phyloP scores from a whole-genome alignment of 2,888 invertebrate genomes.

The Drosophila nr. perissopoda region DNA sequence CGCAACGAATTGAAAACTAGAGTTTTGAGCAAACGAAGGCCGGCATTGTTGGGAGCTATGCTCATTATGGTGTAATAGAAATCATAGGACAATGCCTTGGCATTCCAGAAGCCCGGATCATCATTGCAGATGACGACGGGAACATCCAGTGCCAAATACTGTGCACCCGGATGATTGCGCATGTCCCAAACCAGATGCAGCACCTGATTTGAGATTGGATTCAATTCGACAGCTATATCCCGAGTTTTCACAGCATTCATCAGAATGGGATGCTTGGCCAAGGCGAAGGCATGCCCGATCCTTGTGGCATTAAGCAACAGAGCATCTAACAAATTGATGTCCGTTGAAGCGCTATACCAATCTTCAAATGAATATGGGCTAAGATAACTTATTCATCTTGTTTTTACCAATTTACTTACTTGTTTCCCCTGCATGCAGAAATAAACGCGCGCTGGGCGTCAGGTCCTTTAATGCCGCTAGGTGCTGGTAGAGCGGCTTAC shows the following conservation, averaged over 20 bases:
- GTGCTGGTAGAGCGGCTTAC: conserved; percentile 85
- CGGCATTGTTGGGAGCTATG: conserved; percentile 87
- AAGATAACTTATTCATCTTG: background rate
- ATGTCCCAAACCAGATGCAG: conserved; percentile 87
- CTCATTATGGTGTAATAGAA: conserved; percentile 89
- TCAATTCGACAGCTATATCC: conserved; percentile 83
- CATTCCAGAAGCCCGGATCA: conserved; percentile 88
- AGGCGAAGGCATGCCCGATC: conserved; percentile 84
- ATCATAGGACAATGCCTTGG: conserved; percentile 88
- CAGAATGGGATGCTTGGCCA: conserved; percentile 84
- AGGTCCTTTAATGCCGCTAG: conserved; percentile 66
- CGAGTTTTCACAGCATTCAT: conserved; percentile 81
- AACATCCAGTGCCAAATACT: conserved; percentile 86
- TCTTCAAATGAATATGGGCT: conserved; percentile 70
- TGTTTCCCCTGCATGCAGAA: conserved; percentile 89
- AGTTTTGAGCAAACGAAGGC: conserved; percentile 87
- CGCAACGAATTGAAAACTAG: conserved; percentile 88
- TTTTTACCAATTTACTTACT: conserved; percentile 69
- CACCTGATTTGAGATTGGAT: conserved; percentile 84
- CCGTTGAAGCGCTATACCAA: conserved; percentile 86
- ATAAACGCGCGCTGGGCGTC: conserved; percentile 85
- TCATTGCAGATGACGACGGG: conserved; percentile 88
- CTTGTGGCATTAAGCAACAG: conserved; percentile 83
- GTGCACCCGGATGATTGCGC: conserved; percentile 88
- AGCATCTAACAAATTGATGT: conserved; percentile 87